Percentiles rank a stretch among this genome's conserved stretches.
phyloP scores from a whole-genome alignment of 2,797 vertebrate species.

The Geotrypetes seraphini region DNA sequence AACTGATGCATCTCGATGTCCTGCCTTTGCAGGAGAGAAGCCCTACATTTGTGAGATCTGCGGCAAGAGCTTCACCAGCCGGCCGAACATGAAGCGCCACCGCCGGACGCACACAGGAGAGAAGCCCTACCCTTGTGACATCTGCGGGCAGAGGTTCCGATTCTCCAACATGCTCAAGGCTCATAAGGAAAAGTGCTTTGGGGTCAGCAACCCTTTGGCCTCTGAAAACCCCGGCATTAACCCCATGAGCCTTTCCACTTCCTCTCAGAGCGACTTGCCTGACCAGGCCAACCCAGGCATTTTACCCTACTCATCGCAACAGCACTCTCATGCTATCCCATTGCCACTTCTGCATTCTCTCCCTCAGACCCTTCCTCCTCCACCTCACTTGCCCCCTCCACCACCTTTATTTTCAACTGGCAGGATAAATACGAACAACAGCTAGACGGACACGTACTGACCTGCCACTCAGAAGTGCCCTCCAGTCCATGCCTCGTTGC shows the following conservation, averaged over 20 bases:
- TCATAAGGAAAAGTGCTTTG: constrained; percentile 91
- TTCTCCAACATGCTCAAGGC: constrained; percentile 97
- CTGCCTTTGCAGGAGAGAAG: constrained; percentile 88
- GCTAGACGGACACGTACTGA: constrained; percentile 38
- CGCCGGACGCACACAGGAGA: constrained; percentile 90
- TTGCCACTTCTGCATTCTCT: constrained; percentile 65
- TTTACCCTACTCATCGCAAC: constrained; percentile 17
- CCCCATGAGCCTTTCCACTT: constrained; percentile 5
- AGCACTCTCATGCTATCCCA: constrained; percentile 44
- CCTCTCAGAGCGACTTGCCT: constrained; percentile 31
- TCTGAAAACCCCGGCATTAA: constrained; percentile 37
- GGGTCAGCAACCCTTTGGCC: constrained; percentile 67
- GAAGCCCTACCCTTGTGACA: constrained; percentile 88
- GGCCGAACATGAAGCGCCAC: constrained; percentile 96
- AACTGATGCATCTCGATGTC: no score
- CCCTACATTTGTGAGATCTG: constrained; percentile 97
- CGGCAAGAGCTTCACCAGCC: constrained; percentile 94
- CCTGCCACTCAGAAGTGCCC: constrained; percentile 5
- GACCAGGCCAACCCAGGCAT: constrained; percentile 28
- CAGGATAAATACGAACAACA: constrained; percentile 71
- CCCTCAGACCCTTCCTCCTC: constrained; percentile 55
- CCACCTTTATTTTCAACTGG: constrained; percentile 73
- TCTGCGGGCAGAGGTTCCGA: constrained; percentile 87
- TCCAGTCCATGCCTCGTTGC: background rate
- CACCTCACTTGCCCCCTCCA: constrained; percentile 60